These are phyloP conservation scores for Varanus salvator DNA, from an alignment of 2,113 vertebrate genomes.

Conservation along the genomic window DNA sequence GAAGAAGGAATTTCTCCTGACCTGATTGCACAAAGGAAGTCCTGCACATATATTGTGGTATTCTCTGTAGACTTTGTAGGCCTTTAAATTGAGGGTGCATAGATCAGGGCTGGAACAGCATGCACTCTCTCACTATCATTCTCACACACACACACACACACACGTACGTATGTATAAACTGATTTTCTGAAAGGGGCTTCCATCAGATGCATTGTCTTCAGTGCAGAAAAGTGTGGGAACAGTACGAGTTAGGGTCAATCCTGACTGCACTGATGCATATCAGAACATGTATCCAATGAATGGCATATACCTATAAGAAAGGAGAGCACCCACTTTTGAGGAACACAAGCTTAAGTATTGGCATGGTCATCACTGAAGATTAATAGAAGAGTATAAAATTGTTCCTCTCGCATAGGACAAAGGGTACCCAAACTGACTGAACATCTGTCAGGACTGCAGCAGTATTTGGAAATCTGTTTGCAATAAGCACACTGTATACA, in stretches of 20 bases:
- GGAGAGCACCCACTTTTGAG: neutral
- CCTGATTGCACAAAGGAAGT: neutral
- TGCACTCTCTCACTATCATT: neutral
- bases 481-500: constrained; percentile 50
- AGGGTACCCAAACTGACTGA: constrained; percentile 39
- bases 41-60: neutral
- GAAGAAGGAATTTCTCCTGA: neutral
- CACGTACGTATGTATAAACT: neutral
- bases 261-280: neutral
- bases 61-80: neutral
- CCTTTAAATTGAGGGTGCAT: neutral
- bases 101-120: neutral
- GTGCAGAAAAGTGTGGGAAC: neutral
- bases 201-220: neutral
- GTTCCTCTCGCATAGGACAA: neutral
- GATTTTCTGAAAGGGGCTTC: neutral
- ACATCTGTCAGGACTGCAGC: constrained; percentile 49
- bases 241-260: neutral
- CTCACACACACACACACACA: neutral
- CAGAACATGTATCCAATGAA: neutral
- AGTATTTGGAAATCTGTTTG: constrained; percentile 55
- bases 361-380: constrained; percentile 32
- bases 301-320: neutral
- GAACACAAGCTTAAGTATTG: neutral
- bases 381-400: constrained; percentile 56